Evolutionary conservation across 2,888 invertebrate species (phyloP).

Genomic region (Protonemura montana): DNA sequence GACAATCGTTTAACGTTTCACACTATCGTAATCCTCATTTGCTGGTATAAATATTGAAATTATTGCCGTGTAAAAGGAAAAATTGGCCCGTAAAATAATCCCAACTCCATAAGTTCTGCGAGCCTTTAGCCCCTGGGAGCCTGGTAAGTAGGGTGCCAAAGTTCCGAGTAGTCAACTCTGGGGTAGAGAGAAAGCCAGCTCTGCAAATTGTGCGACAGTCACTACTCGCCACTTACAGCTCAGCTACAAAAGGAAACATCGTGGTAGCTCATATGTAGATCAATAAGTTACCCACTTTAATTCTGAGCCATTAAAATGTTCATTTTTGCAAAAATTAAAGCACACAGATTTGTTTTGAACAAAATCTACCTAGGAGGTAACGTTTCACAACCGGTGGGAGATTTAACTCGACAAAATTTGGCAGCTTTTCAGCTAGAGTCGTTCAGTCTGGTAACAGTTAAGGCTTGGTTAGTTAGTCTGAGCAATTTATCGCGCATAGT

Average conservation of each 20-base stretch:
- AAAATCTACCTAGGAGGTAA: neutral
- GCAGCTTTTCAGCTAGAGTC: slow-evolving; percentile 2
- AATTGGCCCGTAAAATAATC: neutral
- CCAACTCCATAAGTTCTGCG: neutral
- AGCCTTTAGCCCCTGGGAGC: neutral
- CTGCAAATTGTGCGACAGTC: neutral
- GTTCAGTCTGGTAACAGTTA: slow-evolving; percentile 33
- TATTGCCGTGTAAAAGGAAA: neutral
- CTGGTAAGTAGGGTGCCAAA: neutral
- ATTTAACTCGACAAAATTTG: neutral
- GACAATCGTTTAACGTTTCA: neutral
- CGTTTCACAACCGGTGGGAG: neutral
- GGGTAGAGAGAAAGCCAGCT: neutral
- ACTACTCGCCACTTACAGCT: neutral
- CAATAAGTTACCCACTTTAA: no score
- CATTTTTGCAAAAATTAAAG: neutral
- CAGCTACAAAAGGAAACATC: no score
- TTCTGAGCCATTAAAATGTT: no score
- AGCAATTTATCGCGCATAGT: neutral
- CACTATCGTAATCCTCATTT: neutral
- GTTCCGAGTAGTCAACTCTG: neutral
- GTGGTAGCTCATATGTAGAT: no score
- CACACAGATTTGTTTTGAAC: neutral
- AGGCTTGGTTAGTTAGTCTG: slow-evolving; percentile 19
- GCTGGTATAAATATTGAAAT: neutral